Evolutionary conservation across 2,888 invertebrate genomes (phyloP).

Genomic region (Brassicogethes aeneus): DNA sequence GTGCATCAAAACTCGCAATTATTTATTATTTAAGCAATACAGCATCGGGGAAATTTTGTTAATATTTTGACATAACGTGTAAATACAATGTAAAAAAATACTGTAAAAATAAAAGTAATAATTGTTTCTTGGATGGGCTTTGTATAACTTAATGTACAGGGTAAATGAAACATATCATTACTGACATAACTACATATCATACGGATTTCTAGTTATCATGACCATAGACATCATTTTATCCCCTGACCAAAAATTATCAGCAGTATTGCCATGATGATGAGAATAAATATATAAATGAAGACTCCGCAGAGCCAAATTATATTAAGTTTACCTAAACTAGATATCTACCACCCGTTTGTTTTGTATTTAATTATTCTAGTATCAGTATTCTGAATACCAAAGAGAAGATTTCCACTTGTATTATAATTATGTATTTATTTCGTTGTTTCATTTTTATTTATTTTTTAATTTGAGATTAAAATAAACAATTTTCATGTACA

Average conservation of each 20-base stretch:
- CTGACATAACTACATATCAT: slow-evolving; percentile 20
- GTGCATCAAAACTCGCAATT: no score
- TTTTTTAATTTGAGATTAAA: slow-evolving; percentile 3
- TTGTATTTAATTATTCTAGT: neutral
- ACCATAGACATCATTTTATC: neutral
- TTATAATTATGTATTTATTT: slow-evolving; percentile 12
- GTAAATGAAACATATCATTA: slow-evolving; percentile 32
- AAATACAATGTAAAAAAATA: slow-evolving; percentile 1
- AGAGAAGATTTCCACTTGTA: no score
- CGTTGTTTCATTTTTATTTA: slow-evolving; percentile 5
- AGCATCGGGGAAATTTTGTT: no score
- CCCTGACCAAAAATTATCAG: neutral
- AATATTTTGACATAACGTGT: no score
- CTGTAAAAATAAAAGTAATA: neutral
- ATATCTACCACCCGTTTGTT: neutral
- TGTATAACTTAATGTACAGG: slow-evolving; percentile 29
- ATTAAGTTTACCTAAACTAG: neutral
- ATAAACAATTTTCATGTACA: neutral
- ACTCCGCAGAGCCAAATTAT: no score
- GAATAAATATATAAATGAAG: neutral
- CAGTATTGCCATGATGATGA: neutral
- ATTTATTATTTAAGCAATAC: no score
- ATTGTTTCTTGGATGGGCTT: no score
- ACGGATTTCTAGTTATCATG: slow-evolving; percentile 1
- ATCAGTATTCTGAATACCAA: neutral